Conservation (phyloP, 2,797 vertebrate genomes). For the Oryzias dopingdopingensis region DNA sequence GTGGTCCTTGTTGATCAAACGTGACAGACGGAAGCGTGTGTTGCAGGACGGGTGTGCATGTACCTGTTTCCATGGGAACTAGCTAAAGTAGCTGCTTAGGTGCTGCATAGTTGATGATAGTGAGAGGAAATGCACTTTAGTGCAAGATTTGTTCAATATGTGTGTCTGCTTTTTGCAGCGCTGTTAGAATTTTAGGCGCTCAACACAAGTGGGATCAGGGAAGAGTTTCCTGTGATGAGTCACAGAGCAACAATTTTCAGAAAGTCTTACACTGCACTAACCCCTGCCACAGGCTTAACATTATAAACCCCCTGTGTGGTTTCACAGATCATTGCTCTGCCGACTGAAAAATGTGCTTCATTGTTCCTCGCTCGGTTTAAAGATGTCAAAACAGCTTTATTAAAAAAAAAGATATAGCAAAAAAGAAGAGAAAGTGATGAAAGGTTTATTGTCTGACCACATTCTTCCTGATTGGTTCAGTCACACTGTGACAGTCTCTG, state of each 20-base stretch:
- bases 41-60: conserved; percentile 1
- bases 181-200: conserved; percentile 42
- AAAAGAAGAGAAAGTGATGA: too few relatives aligned
- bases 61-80: conserved; percentile 62
- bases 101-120: conserved; percentile 38
- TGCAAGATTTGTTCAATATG: not conserved
- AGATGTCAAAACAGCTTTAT: too few relatives aligned
- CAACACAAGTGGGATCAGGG: conserved; percentile 41
- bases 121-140: conserved; percentile 23
- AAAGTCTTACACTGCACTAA: conserved; percentile 52
- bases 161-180: conserved; percentile 16
- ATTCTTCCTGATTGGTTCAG: conserved; percentile 29
- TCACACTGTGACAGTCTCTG: conserved; percentile 35
- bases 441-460: conserved; percentile 31
- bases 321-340: conserved; percentile 35
- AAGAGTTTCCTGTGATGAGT: conserved; percentile 51
- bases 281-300: conserved; percentile 41
- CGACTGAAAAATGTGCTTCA: not conserved
- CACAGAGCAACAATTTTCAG: conserved; percentile 43
- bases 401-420: not conserved
- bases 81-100: conserved; percentile 1
- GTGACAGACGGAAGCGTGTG: not conserved
- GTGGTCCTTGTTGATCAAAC: conserved; percentile 10
- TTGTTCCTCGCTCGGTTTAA: not conserved
- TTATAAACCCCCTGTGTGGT: conserved; percentile 22